These are phyloP conservation scores for Tragopan temminckii DNA, from an alignment of 2,797 vertebrate species.

Conservation along the genomic window DNA sequence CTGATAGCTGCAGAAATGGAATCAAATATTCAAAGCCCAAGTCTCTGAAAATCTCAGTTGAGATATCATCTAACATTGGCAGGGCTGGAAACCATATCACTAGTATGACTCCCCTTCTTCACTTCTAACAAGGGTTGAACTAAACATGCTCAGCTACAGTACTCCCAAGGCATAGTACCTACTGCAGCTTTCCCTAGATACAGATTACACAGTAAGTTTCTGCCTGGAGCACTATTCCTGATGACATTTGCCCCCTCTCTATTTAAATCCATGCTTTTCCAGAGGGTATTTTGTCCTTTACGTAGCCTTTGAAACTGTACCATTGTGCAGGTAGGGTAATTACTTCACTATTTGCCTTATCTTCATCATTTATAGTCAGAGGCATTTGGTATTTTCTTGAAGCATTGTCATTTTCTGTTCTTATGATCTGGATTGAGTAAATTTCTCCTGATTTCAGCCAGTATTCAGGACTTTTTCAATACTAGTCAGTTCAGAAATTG, in stretches of 20 bases:
- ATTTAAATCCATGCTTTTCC: not conserved
- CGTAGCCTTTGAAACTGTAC: not conserved
- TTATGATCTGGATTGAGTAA: not conserved
- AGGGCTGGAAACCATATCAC: not conserved
- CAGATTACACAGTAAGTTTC: not conserved
- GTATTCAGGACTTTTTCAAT: not conserved
- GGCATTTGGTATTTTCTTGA: not conserved
- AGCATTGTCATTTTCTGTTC: not conserved
- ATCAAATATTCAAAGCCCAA: slow-evolving; percentile 6
- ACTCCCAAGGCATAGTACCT: not conserved
- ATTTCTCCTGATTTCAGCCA: not conserved
- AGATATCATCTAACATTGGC: not conserved
- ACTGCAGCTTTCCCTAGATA: not conserved
- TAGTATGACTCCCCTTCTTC: not conserved
- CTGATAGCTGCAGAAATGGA: slow-evolving; percentile 6
- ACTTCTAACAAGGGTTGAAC: not conserved
- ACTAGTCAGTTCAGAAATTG: not conserved
- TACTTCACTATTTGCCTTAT: not conserved
- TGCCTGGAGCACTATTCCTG: not conserved
- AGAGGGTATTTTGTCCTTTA: not conserved
- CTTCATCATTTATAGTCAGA: not conserved
- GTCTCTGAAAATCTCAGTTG: slow-evolving; percentile 11
- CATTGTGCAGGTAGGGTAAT: not conserved
- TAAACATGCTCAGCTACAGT: not conserved
- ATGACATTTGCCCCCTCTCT: not conserved